Evolutionary conservation across 2,888 invertebrate species (phyloP).

Genomic region (Griposia aprilina): DNA sequence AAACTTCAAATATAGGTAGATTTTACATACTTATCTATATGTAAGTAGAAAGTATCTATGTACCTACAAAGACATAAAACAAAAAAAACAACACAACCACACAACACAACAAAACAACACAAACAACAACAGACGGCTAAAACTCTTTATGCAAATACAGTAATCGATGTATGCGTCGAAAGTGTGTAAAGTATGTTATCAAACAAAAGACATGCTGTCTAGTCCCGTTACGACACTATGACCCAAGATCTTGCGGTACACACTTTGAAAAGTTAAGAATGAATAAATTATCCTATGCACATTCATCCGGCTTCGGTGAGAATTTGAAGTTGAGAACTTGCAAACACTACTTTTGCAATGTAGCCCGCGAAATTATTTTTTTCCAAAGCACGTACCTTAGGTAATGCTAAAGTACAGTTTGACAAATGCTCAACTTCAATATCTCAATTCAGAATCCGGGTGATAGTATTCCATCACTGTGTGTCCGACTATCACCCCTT

Average conservation of each 20-base stretch:
- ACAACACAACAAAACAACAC: too few relatives aligned
- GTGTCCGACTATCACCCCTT: background rate
- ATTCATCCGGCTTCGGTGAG: background rate
- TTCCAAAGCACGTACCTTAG: background rate
- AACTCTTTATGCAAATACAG: constrained; percentile 15
- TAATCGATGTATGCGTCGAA: constrained; percentile 6
- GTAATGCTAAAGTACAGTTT: background rate
- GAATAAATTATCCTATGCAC: constrained; percentile 10
- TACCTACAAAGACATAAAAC: too few relatives aligned
- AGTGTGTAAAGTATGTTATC: constrained; percentile 32
- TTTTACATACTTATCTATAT: too few relatives aligned
- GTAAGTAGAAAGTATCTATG: background rate
- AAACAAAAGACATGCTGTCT: constrained; percentile 44
- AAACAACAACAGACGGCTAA: background rate
- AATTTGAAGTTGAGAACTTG: background rate
- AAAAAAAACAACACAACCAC: too few relatives aligned
- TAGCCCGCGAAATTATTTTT: background rate
- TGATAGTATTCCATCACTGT: background rate
- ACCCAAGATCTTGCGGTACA: constrained; percentile 46
- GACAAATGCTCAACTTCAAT: background rate
- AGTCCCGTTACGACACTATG: constrained; percentile 49
- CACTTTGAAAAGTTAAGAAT: constrained; percentile 20
- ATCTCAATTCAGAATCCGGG: background rate
- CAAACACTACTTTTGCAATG: background rate
- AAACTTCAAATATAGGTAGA: background rate